Evolutionary conservation across 2,797 vertebrate genomes (phyloP).

Genomic region (Lutjanus argentimaculatus): DNA sequence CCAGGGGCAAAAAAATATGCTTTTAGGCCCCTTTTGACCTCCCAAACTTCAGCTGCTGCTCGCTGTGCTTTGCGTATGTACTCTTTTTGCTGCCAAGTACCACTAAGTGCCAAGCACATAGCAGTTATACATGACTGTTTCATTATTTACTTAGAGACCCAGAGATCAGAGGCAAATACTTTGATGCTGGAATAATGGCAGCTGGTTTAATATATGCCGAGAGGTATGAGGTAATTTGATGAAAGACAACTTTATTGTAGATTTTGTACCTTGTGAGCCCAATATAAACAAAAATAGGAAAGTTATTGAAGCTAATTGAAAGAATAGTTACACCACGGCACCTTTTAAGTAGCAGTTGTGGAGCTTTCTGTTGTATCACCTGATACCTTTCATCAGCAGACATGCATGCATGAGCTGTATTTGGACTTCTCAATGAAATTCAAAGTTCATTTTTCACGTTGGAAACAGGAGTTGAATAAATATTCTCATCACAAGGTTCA

Average conservation of each 20-base stretch:
- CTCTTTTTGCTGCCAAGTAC: not conserved
- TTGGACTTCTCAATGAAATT: conserved; percentile 1
- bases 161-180: conserved; percentile 9
- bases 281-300: not conserved
- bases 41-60: not conserved
- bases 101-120: not conserved
- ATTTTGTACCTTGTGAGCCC: not conserved
- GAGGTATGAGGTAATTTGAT: not conserved
- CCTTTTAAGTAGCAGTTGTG: not conserved
- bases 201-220: too few species aligned
- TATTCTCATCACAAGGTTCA: not conserved
- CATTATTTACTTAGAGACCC: conserved; percentile 10
- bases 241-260: not conserved
- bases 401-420: not conserved
- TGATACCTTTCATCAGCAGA: not conserved
- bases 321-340: not conserved
- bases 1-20: not conserved
- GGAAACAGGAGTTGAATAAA: conserved; percentile 3
- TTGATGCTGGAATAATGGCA: not conserved
- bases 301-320: not conserved
- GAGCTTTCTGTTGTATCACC: not conserved
- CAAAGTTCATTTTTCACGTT: not conserved
- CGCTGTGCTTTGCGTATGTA: not conserved
- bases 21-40: not conserved
- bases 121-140: not conserved